Percentiles rank a stretch among this genome's conserved stretches.
Conservation (phyloP, 2,888 invertebrate genomes). For the Mimumesa dahlbomi region DNA sequence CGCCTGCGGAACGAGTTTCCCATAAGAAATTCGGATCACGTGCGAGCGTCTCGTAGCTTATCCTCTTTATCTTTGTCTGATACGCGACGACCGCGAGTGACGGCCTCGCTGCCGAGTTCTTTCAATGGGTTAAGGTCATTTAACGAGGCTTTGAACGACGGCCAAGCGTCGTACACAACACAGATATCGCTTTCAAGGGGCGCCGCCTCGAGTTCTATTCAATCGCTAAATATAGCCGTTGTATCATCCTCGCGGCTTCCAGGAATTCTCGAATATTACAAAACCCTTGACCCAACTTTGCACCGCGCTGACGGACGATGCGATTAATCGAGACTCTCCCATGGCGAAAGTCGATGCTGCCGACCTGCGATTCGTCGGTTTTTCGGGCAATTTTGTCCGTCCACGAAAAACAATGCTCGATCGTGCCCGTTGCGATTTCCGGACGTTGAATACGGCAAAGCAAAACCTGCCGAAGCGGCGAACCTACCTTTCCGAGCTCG, state of each 20-base stretch:
- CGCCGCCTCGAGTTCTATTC: conserved; percentile 40
- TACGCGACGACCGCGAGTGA: conserved; percentile 17
- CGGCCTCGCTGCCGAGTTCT: conserved; percentile 32
- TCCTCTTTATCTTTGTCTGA: neutral
- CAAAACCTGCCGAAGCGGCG: neutral
- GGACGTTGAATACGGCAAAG: too few species aligned
- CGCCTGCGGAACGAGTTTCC: conserved; percentile 60
- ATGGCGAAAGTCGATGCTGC: neutral
- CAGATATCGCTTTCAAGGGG: conserved; percentile 54
- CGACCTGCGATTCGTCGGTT: too few species aligned
- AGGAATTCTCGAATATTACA: neutral
- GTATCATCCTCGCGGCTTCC: conserved; percentile 4
- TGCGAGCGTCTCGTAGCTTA: neutral
- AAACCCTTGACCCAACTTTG: too few species aligned
- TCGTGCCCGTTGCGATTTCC: too few species aligned
- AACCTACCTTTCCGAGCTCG: conserved; percentile 75
- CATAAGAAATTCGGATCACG: neutral
- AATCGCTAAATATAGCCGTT: conserved; percentile 64
- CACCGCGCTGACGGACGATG: neutral
- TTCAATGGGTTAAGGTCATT: conserved; percentile 70
- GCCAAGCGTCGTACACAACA: conserved; percentile 60
- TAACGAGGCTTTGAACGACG: conserved; percentile 64
- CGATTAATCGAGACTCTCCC: neutral
- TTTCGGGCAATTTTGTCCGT: too few species aligned
- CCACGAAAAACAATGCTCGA: too few species aligned